Evolutionary conservation across 2,888 invertebrate species (phyloP), one percentile per base, ranked within the genome.

Genomic region (Cheilosia urbana): DNA sequence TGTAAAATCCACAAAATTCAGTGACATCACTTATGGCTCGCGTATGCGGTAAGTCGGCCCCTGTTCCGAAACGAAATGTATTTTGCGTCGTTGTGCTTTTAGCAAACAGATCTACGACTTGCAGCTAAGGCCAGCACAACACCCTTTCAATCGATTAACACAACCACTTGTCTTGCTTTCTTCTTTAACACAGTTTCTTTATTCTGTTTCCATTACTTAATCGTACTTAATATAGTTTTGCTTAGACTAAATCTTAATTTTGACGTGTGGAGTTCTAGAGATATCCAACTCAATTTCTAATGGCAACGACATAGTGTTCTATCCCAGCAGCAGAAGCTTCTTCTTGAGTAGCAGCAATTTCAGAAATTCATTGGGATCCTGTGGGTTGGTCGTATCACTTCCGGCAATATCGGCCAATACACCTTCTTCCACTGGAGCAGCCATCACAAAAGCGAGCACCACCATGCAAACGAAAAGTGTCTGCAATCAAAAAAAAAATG

Each of bases 261-360:
- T 79, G 62, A 55, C 53, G 55, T 65, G 42, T 51, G 42, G 66
- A 47, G 15, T 47, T 45, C 30, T 57, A 27, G 57, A 68, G 47
- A 42, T 78, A 78, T 78, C 49, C 53, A 82, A 62, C 24, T 55
- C 19, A 62, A 49, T 27, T 53, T 75, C 40, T 45, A 66, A 71
- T 83, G 79, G 63, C 73, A 78, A 57, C 49, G 30, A 45, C 5
- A 49, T 15, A 19, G 1, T 27, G 5, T 15, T 27, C 72, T 68
- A 84, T 27, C 84, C 84, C n/a, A 84, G 17, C 17, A 79, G 40
- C 19, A 85, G 19, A 17, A 85, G 62, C 47, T 81, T 81, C 76
- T 85, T 85, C 68, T 85, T 85, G 3, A 81, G 60, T 49, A 85
- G 40, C 63, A 85, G 51, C 66, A 85, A 42, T 45, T 85, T 85